Evolutionary conservation across 2,113 vertebrate genomes (phyloP), one percentile per base, ranked within the genome.

Genomic region (Saccopteryx bilineata): DNA sequence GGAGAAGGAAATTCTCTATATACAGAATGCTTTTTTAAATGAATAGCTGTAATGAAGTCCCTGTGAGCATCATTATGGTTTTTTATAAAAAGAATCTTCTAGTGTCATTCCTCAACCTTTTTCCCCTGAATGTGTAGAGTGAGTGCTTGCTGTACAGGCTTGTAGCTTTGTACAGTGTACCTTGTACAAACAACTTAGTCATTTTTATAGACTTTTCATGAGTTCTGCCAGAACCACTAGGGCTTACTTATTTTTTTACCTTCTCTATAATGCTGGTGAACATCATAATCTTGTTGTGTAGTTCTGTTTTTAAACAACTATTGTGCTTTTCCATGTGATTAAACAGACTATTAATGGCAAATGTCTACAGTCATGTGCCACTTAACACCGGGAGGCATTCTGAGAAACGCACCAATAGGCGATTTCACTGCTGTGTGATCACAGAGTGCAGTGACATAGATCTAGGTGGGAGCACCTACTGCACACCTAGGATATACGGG

Each of bases 271-370:
- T 98, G 98, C 98, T 99, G 99, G 99, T 99, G 98, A 98, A 99
- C 99, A 98, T 99, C 99, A 98, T 99, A 98, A 98, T 99, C 98
- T 98, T 93, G 93, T 98, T 96, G 97, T 87, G 96, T 97, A 99
- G 99, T 99, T 99, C 99, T 98, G 90, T 98, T 99, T 99, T 99
- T 99, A 99, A 99, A 99, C 99, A 99, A 99, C 98, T 98, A 97
- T 98, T 98, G 98, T 98, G 98, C 94, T 98, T 98, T 97, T 97
- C 97, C 97, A 52, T 97, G 95, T 91, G 97, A 98, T 98, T 98
- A 98, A 94, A 94, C 76, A 98, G 94, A 94, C 79, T 90, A 96
- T 98, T 98, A 97, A 93, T 97, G 96, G 83, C 39, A 61, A 60
- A 82, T 50, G 28, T 10, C 61, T 65, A 26, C 4, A 63, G 54